Evolutionary conservation across 2,888 invertebrate genomes (phyloP).

Genomic region (Micropterix aruncella): DNA sequence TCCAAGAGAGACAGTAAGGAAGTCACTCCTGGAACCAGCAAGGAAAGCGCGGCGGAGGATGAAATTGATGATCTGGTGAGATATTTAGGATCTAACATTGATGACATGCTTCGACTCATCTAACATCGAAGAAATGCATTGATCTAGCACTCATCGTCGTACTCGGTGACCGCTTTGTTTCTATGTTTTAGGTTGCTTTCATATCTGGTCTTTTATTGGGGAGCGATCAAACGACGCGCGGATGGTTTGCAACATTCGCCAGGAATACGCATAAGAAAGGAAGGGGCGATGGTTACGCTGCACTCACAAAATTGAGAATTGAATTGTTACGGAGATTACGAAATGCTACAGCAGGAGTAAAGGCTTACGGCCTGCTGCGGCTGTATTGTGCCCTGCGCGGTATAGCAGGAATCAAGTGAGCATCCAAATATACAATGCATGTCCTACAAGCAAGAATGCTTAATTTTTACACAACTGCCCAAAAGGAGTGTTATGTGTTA

Average conservation of each 20-base stretch:
- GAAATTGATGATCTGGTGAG: constrained; percentile 44
- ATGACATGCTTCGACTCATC: no score
- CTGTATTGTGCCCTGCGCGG: constrained; percentile 87
- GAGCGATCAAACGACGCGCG: constrained; percentile 76
- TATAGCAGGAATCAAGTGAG: constrained; percentile 80
- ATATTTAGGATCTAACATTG: no score
- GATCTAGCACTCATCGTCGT: no score
- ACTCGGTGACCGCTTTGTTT: no score
- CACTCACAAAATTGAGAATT: constrained; percentile 54
- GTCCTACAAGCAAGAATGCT: no score
- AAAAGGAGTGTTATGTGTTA: no score
- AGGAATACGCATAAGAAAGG: constrained; percentile 70
- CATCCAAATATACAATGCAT: no score
- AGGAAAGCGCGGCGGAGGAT: constrained; percentile 15
- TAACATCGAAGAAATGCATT: no score
- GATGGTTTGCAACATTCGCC: constrained; percentile 88
- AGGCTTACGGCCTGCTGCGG: constrained; percentile 79
- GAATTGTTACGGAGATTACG: constrained; percentile 62
- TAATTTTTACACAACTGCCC: no score
- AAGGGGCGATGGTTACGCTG: constrained; percentile 61
- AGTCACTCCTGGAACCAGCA: not conserved
- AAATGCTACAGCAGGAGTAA: constrained; percentile 53
- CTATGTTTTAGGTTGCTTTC: constrained; percentile 52
- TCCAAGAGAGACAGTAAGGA: not conserved
- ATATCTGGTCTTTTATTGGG: constrained; percentile 82